These are phyloP conservation scores for Prinia subflava DNA, from an alignment of 2,113 vertebrate species.

Conservation along the genomic window DNA sequence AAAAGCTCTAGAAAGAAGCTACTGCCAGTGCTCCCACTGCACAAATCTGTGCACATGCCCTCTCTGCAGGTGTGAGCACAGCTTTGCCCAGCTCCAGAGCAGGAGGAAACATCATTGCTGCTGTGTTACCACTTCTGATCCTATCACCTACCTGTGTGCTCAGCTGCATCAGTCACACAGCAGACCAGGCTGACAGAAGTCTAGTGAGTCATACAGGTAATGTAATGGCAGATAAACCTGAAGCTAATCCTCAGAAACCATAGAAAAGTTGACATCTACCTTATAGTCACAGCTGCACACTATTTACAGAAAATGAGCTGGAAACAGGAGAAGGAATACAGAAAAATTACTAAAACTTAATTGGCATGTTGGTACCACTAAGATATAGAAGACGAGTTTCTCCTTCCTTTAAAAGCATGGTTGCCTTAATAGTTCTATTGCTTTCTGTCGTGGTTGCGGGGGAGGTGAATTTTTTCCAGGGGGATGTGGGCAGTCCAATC, in stretches of 20 bases:
- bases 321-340: neutral
- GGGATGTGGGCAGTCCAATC: no score
- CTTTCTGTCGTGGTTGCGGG: no score
- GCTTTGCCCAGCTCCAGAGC: neutral
- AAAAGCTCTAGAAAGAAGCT: neutral
- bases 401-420: neutral
- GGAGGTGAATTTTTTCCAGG: no score
- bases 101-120: neutral
- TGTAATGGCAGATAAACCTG: neutral
- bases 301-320: neutral
- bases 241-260: neutral
- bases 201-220: neutral
- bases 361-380: neutral
- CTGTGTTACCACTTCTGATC: neutral
- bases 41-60: neutral
- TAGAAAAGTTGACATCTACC: neutral
- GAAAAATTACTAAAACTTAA: neutral
- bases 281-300: neutral
- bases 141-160: neutral
- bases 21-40: fast-evolving
- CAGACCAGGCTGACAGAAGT: neutral
- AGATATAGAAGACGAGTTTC: neutral
- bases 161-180: neutral
- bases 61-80: neutral
- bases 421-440: neutral